Evolutionary conservation across 2,797 vertebrate species (phyloP).

Genomic region (Eulemur rubriventer): DNA sequence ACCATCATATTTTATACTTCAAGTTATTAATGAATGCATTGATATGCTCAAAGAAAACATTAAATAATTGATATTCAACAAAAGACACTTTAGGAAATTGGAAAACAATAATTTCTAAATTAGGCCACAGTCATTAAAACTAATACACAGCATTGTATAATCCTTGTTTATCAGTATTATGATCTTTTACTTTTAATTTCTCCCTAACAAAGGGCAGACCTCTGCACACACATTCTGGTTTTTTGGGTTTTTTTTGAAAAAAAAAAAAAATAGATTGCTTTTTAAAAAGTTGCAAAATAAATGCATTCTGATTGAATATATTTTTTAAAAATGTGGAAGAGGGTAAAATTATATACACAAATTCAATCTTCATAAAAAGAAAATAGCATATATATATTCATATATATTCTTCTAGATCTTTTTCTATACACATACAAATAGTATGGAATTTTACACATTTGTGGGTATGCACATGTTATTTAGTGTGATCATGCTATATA

Average conservation of each 20-base stretch:
- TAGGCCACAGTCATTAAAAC: constrained; percentile 58
- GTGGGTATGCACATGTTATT: not conserved
- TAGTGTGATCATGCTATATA: not conserved
- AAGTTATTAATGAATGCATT: constrained; percentile 83
- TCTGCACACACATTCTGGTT: not conserved
- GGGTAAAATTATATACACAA: not conserved
- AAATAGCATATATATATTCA: not conserved
- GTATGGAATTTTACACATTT: not conserved
- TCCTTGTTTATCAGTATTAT: constrained; percentile 68
- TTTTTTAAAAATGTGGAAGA: not conserved
- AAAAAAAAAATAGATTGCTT: not conserved
- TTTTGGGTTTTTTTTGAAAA: not conserved
- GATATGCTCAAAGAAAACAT: constrained; percentile 80
- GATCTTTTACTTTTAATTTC: constrained; percentile 37
- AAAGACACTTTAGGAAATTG: constrained; percentile 80
- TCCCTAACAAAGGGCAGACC: not conserved
- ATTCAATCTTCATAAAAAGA: not conserved
- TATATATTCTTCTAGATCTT: not conserved
- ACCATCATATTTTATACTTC: constrained; percentile 77
- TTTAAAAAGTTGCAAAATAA: not conserved
- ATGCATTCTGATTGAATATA: not conserved
- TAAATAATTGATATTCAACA: constrained; percentile 85
- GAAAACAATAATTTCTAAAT: constrained; percentile 74
- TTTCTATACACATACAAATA: not conserved
- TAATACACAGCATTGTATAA: constrained; percentile 63